Evolutionary conservation across 2,888 invertebrate genomes (phyloP).

Genomic region (Agonopterix alstromeriana): DNA sequence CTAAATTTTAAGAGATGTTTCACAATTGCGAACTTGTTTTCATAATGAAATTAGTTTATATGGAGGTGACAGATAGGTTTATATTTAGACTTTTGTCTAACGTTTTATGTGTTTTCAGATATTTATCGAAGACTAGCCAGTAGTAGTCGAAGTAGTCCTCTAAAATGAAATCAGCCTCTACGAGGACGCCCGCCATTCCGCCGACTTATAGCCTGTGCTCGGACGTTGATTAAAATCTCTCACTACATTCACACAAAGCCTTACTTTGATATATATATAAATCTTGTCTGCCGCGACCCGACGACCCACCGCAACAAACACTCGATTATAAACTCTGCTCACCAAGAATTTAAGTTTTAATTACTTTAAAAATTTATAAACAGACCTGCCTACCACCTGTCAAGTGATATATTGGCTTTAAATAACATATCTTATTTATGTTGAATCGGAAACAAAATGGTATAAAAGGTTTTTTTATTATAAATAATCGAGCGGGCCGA

Average conservation of each 20-base stretch:
- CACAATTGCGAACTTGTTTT: no score
- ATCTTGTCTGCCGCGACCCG: conserved; percentile 61
- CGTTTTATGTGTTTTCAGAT: no score
- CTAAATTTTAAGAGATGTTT: no score
- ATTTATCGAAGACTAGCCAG: no score
- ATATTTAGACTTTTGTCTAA: no score
- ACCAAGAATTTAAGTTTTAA: conserved; percentile 26
- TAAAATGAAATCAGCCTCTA: no score
- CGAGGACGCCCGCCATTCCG: neutral
- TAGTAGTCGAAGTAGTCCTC: no score
- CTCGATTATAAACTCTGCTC: conserved; percentile 29
- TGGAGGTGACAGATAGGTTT: no score
- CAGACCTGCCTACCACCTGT: conserved; percentile 69
- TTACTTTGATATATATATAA: conserved; percentile 73
- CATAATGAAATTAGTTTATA: no score
- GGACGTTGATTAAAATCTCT: conserved; percentile 74
- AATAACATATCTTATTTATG: conserved; percentile 78
- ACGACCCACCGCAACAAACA: conserved; percentile 25
- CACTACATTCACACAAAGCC: conserved; percentile 69
- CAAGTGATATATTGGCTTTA: conserved; percentile 75
- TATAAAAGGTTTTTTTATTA: conserved; percentile 62
- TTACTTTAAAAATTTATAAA: conserved; percentile 16
- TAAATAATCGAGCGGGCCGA: conserved; percentile 59
- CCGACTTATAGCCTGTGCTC: conserved; percentile 20
- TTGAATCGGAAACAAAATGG: conserved; percentile 75